Evolutionary conservation across 2,888 invertebrate species (phyloP).

Genomic region (Colletes collaris): DNA sequence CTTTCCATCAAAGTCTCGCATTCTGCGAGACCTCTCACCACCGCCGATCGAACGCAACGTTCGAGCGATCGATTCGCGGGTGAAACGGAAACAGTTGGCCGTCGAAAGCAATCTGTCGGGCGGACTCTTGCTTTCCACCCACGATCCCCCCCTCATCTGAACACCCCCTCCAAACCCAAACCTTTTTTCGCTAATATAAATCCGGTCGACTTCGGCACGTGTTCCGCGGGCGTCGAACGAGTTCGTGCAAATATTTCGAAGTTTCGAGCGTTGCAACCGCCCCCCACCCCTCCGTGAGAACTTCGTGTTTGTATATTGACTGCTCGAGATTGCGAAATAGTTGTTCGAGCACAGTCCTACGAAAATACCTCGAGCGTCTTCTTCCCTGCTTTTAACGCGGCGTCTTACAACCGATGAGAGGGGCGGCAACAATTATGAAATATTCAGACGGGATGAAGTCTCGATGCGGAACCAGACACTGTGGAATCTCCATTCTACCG

Average conservation of each 20-base stretch:
- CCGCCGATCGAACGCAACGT: no score
- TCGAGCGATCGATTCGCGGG: no score
- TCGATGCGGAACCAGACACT: neutral
- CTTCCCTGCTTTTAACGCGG: constrained; percentile 11
- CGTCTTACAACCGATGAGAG: neutral
- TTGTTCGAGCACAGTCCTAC: constrained; percentile 36
- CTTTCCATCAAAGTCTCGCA: neutral
- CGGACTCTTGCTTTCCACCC: no score
- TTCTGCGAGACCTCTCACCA: no score
- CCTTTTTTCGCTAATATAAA: neutral
- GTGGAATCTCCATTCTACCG: neutral
- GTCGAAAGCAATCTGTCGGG: no score
- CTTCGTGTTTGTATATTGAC: constrained; percentile 31
- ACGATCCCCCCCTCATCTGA: neutral
- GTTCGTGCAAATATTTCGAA: constrained; percentile 33
- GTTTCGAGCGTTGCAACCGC: constrained; percentile 13
- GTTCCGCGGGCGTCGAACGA: constrained; percentile 1
- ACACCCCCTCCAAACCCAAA: neutral
- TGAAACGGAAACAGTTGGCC: no score
- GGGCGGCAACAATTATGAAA: constrained; percentile 16
- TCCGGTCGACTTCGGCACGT: neutral
- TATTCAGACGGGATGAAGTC: neutral
- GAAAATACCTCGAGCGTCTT: constrained; percentile 31
- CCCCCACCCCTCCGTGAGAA: neutral
- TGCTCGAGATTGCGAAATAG: constrained; percentile 47